These are phyloP conservation scores for Tortrix viridana DNA, from an alignment of 2,888 invertebrate genomes.

Conservation along the genomic window DNA sequence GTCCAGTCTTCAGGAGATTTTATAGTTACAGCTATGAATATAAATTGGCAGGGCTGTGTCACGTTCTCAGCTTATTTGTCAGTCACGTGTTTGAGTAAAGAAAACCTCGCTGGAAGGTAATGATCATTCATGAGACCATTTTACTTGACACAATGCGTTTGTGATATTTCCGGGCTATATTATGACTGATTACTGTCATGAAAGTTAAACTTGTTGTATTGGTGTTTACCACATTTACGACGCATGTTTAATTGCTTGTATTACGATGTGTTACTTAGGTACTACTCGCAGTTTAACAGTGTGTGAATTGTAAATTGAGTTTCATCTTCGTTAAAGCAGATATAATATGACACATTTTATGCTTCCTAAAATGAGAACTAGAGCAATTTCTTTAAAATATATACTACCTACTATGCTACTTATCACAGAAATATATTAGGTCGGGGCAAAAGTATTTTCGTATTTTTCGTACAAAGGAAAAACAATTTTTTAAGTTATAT, in stretches of 20 bases:
- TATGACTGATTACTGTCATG: constrained; percentile 9
- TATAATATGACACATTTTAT: no score
- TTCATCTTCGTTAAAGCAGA: no score
- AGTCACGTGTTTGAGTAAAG: constrained; percentile 24
- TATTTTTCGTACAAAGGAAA: no score
- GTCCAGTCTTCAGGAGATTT: constrained; percentile 2
- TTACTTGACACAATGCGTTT: constrained; percentile 6
- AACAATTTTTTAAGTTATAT: no score
- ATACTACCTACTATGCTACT: no score
- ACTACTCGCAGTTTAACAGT: no score
- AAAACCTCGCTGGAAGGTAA: constrained; percentile 12
- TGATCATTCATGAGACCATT: constrained; percentile 24
- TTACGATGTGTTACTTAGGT: no score
- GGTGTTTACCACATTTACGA: background rate
- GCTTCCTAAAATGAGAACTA: no score
- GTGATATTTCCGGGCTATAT: constrained; percentile 18
- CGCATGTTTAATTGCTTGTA: background rate
- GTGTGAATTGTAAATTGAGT: background rate
- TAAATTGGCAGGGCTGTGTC: constrained; percentile 6
- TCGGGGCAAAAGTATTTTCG: no score
- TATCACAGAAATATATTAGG: no score
- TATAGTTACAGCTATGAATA: background rate
- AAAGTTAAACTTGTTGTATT: constrained; percentile 12
- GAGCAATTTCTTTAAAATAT: no score
- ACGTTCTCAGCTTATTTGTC: constrained; percentile 21